Percentiles rank a stretch among this genome's conserved stretches.
These are phyloP conservation scores for Lepidochrysops patricia DNA, from an alignment of 2,888 invertebrate genomes.

Conservation along the genomic window DNA sequence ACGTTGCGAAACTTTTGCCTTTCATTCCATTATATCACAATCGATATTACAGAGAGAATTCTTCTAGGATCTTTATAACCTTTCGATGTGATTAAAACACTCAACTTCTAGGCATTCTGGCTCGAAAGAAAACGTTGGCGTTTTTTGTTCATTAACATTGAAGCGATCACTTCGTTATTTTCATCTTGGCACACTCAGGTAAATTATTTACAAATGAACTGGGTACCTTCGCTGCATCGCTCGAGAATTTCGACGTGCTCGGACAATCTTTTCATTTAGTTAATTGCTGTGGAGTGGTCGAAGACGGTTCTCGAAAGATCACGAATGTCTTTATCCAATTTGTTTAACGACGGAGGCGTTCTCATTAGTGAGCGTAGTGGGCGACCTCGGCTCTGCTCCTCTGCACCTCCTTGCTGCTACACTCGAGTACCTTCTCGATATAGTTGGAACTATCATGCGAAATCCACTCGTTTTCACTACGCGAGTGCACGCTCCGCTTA, in stretches of 20 bases:
- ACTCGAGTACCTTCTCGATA: constrained; percentile 4
- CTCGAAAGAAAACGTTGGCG: neutral
- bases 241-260: constrained; percentile 57
- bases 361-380: constrained; percentile 67
- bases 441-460: constrained; percentile 5
- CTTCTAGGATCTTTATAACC: neutral
- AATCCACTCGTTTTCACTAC: neutral
- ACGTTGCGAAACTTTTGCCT: neutral
- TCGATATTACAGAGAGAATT: neutral
- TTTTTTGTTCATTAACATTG: constrained; percentile 1
- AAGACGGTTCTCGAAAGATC: constrained; percentile 71
- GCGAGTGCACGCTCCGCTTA: neutral
- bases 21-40: neutral
- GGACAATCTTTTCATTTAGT: constrained; percentile 72
- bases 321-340: constrained; percentile 74
- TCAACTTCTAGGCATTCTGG: neutral
- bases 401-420: constrained; percentile 37
- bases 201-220: constrained; percentile 14
- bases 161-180: neutral
- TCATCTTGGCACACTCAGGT: neutral
- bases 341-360: constrained; percentile 70
- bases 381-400: constrained; percentile 38
- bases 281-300: constrained; percentile 69
- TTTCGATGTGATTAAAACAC: neutral
- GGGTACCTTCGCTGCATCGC: constrained; percentile 28